These are phyloP conservation scores for Xylocopa sonorina DNA, from an alignment of 1,140 invertebrate genomes.

Conservation along the genomic window DNA sequence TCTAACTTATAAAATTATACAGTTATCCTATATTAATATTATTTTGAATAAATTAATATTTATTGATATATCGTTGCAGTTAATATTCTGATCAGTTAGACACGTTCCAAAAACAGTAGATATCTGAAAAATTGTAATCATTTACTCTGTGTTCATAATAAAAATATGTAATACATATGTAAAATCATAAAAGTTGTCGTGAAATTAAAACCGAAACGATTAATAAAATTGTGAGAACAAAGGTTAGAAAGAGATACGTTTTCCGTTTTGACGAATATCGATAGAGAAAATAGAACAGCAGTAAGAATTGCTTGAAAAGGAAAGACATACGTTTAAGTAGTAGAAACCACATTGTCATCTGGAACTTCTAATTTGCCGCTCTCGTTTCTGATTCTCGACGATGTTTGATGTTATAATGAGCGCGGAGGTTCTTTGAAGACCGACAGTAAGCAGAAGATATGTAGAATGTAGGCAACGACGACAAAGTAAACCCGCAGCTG, in stretches of 20 bases:
- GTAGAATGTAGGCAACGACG: background rate
- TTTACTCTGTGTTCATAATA: too few relatives aligned
- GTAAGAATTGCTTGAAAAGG: background rate
- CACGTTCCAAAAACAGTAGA: too few relatives aligned
- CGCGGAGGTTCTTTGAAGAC: conserved; percentile 22
- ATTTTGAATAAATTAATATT: too few relatives aligned
- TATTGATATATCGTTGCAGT: too few relatives aligned
- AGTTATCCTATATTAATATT: too few relatives aligned
- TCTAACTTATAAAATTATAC: too few relatives aligned
- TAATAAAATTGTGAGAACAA: background rate
- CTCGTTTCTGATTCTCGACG: conserved; percentile 30
- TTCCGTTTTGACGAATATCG: background rate
- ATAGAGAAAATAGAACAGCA: background rate
- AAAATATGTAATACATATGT: too few relatives aligned
- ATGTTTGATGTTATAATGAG: conserved; percentile 29
- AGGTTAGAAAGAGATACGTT: too few relatives aligned
- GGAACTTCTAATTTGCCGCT: conserved; percentile 49
- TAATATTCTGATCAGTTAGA: too few relatives aligned
- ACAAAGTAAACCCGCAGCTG: background rate
- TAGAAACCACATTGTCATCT: conserved; percentile 21
- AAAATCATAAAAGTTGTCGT: too few relatives aligned
- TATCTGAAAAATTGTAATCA: too few relatives aligned
- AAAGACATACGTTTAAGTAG: background rate
- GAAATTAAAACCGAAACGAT: background rate
- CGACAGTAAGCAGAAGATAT: background rate